Conservation (phyloP, 2,888 invertebrate genomes). For the Capitulum mitella region DNA sequence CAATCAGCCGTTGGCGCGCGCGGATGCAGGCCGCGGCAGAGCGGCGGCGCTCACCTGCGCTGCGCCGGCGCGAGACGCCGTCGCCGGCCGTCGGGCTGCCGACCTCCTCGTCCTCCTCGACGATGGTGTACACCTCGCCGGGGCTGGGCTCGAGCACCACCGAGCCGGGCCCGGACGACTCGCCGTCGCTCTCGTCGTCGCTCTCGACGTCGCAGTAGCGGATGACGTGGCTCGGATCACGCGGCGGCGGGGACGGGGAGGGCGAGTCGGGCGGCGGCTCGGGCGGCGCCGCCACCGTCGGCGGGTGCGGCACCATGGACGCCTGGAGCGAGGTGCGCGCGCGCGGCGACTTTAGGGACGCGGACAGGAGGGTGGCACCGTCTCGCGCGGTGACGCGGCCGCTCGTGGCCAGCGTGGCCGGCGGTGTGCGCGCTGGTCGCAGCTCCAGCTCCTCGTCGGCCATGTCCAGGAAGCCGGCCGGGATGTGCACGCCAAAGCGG, state of each 20-base stretch:
- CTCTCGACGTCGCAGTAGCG: slow-evolving; percentile 17
- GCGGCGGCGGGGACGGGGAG: background rate
- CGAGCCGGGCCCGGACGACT: slow-evolving; percentile 14
- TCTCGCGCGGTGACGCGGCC: background rate
- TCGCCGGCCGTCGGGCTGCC: slow-evolving; percentile 46
- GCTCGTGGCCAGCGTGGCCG: background rate
- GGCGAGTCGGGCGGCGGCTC: background rate
- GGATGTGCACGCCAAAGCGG: slow-evolving; percentile 16
- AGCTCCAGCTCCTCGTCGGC: background rate
- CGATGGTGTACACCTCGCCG: slow-evolving; percentile 49
- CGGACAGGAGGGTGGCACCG: background rate
- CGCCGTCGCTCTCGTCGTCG: slow-evolving; percentile 16
- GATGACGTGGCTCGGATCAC: slow-evolving; percentile 10
- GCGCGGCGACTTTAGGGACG: background rate
- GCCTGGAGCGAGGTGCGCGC: background rate
- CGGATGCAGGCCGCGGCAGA: background rate
- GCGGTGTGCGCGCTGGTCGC: background rate
- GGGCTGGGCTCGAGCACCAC: slow-evolving; percentile 1
- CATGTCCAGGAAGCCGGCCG: slow-evolving; percentile 20
- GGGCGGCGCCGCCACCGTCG: background rate
- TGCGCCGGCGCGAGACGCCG: slow-evolving; percentile 46
- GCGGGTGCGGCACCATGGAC: background rate
- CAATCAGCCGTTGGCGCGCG: no score
- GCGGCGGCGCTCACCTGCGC: slow-evolving; percentile 38
- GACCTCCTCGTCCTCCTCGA: slow-evolving; percentile 48